Evolutionary conservation across 2,797 vertebrate genomes (phyloP), one percentile per base, ranked within the genome.

Genomic region (Emydoidea blandingii): DNA sequence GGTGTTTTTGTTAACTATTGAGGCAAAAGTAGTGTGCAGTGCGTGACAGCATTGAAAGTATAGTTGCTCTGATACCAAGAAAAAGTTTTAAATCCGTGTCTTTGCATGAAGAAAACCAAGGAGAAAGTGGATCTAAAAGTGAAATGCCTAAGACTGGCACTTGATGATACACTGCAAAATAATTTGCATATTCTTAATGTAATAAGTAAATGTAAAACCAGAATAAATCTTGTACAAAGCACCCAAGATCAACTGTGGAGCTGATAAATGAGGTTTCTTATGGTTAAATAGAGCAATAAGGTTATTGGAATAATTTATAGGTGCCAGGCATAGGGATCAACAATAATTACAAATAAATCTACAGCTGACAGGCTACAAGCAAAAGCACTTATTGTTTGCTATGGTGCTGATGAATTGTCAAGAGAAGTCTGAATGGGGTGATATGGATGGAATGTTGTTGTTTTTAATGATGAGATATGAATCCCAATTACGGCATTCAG

Each of bases 161-260:
- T 59, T 50, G 57, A 29, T 78, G 84, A 82, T 80, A 82, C 25
- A 11, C 59, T 44, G 74, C 65, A 68, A 44, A 78, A 57, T 59
- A 76, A 68, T 65, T 90, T 89, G 53, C 83, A 86, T 74, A 57
- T 86, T 92, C 83, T 87, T 85, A 79, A 80, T 57, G 52, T 62
- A 59, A 80, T 41, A 34, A 91, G 81, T 15, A 89, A 76, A 3
- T 44, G 44, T 68, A 68, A 86, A 81, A 81, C 50, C 12, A 78
- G 44, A 79, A 14, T 74, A 62, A 90, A 27, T 54, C 78, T 82
- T 57, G 27, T 29, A 25, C 49, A 81, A n/a, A 12, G 11, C 15
- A 37, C 31, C 86, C 23, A 6, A 5, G n/a, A 59, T 41, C 81
- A 57, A 59, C 56, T 82, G 41, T 54, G 23, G 57, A 57, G 84